Evolutionary conservation across 64 coral and sea anemone species (phyloP), one percentile per base, ranked within the genome.

Genomic region (Acropora tenuis): DNA sequence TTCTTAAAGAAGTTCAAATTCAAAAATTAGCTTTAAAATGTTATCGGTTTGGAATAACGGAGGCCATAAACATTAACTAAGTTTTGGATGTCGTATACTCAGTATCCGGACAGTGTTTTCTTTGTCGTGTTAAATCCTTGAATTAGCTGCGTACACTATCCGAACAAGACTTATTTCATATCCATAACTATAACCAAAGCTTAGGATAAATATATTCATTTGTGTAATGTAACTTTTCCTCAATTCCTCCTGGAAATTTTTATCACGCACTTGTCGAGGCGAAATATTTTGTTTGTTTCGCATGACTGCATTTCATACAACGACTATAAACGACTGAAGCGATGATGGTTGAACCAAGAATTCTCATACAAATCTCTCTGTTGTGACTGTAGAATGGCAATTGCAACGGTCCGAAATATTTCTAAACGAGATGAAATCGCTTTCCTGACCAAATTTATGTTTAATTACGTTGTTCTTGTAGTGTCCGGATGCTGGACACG

Each of bases 311-410:
- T 76, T 46, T 76, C 11, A 0, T 3, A 69, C 12, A 69, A 69
- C 67, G 67, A 69, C 67, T 74, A 76, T 76, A 76, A 76, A 42
- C 42, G 8, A n/a, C n/a, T n/a, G 42, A 76, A 76, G 74, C 74
- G 15, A 12, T 1, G 45, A 41, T 74, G 30, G 2, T 76, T 11
- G 11, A 76, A 76, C 43, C 5, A 12, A 12, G 74, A 76, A 76
- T 76, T 76, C 41, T 76, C 74, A 76, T 76, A 76, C 74, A 76
- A 76, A 46, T 46, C 74, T 76, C 11, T 76, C 74, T 76, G 73
- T 45, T 75, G 71, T 69, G 71, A 75, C 73, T 45, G 41, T 75
- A 45, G 42, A 75, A 75, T 75, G 74, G 74, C 8, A 5, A 5
- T 46, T 71, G 83, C 63, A 86, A 48, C 52, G 43, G 1, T 55